phyloP scores from a whole-genome alignment of 2,113 vertebrate genomes.

The Vidua chalybeata region DNA sequence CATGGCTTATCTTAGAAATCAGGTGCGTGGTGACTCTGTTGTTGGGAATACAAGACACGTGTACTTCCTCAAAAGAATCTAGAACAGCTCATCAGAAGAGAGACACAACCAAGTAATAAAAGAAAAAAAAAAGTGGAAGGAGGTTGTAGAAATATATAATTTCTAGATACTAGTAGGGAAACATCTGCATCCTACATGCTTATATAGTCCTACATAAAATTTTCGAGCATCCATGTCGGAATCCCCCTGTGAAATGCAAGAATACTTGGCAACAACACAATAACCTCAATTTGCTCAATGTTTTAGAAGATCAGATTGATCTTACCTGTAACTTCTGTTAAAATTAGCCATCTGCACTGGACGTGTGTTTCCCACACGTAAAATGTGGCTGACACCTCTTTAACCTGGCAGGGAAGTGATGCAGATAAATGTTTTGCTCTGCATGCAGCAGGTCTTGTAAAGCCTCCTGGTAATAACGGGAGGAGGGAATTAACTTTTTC shows the following conservation, averaged over 20 bases:
- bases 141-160: background rate
- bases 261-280: background rate
- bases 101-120: background rate
- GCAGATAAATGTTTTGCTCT: background rate
- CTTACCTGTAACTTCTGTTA: background rate
- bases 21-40: rapidly evolving
- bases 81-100: background rate
- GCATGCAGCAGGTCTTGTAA: background rate
- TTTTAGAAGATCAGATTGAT: background rate
- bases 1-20: background rate
- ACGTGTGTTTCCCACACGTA: background rate
- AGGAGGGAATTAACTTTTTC: background rate
- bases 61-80: background rate
- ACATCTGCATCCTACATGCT: background rate
- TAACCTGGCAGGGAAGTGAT: background rate
- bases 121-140: background rate
- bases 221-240: too few relatives aligned
- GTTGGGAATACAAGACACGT: background rate
- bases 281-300: background rate
- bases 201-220: background rate
- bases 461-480: background rate
- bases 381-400: background rate
- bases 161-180: background rate
- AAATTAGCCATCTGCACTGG: background rate
- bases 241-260: background rate